A percentile compares a stretch with the other conserved stretches of the same genome.
Evolutionary conservation across 2,888 invertebrate genomes (phyloP).

Genomic region (Cloeon dipterum): DNA sequence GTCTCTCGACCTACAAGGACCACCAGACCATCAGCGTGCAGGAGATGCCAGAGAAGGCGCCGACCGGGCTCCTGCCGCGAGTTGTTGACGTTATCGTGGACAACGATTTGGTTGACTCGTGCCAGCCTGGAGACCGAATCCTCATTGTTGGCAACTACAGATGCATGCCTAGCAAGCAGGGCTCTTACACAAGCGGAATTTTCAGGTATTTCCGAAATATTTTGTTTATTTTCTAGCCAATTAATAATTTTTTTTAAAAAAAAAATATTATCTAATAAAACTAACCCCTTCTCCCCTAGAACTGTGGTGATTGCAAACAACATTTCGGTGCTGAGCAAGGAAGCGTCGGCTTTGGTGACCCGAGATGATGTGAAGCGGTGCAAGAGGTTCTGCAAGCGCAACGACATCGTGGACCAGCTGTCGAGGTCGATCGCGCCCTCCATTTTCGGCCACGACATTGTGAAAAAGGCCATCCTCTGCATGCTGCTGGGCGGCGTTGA

Average conservation of each 20-base stretch:
- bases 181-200: conserved; percentile 82
- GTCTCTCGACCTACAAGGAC: conserved; percentile 85
- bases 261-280: not conserved
- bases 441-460: conserved; percentile 89
- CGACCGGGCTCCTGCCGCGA: conserved; percentile 87
- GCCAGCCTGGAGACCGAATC: conserved; percentile 94
- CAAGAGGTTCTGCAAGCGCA: conserved; percentile 40
- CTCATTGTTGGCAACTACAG: conserved; percentile 87
- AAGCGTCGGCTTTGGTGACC: conserved; percentile 42
- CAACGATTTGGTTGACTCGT: conserved; percentile 83
- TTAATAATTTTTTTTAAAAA: not conserved
- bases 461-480: conserved; percentile 90
- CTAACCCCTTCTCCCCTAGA: conserved; percentile 20
- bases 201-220: conserved; percentile 28
- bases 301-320: conserved; percentile 88
- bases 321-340: conserved; percentile 72
- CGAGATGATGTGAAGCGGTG: conserved; percentile 75
- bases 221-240: not conserved
- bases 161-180: conserved; percentile 83
- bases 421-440: conserved; percentile 89
- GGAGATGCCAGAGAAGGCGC: conserved; percentile 98
- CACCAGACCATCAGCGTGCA: conserved; percentile 94
- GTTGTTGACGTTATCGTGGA: conserved; percentile 89
- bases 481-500: conserved; percentile 87
- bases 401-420: conserved; percentile 69